phyloP scores from a whole-genome alignment of 1,140 invertebrate genomes.

The Onthophagus taurus region DNA sequence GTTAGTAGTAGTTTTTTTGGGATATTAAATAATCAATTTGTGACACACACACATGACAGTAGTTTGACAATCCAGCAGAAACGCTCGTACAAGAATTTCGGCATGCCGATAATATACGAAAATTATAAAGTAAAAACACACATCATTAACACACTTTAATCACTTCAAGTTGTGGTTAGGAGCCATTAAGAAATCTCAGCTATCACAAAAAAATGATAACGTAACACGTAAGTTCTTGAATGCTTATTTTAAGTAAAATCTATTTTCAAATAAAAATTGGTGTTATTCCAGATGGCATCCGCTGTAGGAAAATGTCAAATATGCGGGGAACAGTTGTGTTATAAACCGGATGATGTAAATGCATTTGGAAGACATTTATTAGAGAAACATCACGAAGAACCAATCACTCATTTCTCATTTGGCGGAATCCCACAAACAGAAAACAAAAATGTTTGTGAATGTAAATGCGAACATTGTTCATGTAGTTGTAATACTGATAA shows the following conservation, averaged over 20 bases:
- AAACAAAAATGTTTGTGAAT: not conserved
- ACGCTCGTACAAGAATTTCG: not conserved
- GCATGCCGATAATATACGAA: not conserved
- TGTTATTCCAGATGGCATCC: slow-evolving; percentile 14
- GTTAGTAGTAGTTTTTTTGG: not conserved
- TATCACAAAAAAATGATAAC: no score
- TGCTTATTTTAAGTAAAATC: not conserved
- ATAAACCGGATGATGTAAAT: slow-evolving; percentile 14
- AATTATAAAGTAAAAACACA: not conserved
- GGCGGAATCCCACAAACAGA: not conserved
- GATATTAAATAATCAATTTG: slow-evolving; percentile 6
- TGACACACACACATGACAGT: not conserved
- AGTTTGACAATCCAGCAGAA: not conserved
- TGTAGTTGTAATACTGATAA: not conserved
- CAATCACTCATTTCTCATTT: slow-evolving; percentile 17
- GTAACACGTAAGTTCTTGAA: no score
- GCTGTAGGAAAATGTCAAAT: slow-evolving; percentile 18
- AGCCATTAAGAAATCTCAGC: no score
- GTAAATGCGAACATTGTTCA: slow-evolving; percentile 7
- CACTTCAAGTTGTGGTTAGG: no score
- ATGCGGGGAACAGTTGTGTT: slow-evolving; percentile 19
- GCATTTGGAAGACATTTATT: slow-evolving; percentile 19
- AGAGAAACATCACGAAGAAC: slow-evolving; percentile 15
- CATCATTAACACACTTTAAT: not conserved
- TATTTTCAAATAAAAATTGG: not conserved